Percentiles rank a stretch among this genome's conserved stretches.
These are phyloP conservation scores for Falco novaeseelandiae DNA, from an alignment of 2,797 vertebrate genomes.

Conservation along the genomic window DNA sequence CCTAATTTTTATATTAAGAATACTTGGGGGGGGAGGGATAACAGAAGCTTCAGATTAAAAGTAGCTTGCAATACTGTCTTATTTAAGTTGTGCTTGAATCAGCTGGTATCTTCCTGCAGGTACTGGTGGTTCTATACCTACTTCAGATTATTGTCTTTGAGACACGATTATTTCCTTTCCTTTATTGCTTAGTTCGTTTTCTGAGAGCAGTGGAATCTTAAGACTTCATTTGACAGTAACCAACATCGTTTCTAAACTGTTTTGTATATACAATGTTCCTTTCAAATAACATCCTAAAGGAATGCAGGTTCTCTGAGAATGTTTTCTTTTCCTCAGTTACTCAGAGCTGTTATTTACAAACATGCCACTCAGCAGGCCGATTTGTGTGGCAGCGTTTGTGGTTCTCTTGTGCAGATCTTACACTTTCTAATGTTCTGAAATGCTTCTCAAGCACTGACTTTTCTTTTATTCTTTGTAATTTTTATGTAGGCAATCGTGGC, in stretches of 20 bases:
- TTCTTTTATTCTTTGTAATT: neutral
- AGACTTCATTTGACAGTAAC: neutral
- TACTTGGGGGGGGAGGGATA: neutral
- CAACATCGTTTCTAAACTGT: neutral
- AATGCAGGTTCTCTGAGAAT: neutral
- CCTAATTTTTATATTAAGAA: neutral
- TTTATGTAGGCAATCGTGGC: slow-evolving; percentile 92
- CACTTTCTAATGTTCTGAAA: neutral
- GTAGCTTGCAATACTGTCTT: neutral
- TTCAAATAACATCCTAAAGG: neutral
- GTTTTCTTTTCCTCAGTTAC: neutral
- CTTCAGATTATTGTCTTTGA: neutral
- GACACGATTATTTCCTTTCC: neutral
- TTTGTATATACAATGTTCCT: neutral
- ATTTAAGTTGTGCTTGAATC: neutral
- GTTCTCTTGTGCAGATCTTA: neutral
- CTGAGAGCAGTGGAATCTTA: neutral
- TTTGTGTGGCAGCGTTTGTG: neutral
- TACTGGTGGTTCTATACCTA: neutral
- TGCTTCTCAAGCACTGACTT: neutral
- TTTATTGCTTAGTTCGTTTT: neutral
- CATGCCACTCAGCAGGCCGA: neutral
- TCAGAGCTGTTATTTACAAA: neutral
- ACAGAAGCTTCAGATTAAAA: neutral
- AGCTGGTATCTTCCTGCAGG: neutral